phyloP scores from a whole-genome alignment of 2,888 invertebrate genomes.

The Crossocerus cetratus region DNA sequence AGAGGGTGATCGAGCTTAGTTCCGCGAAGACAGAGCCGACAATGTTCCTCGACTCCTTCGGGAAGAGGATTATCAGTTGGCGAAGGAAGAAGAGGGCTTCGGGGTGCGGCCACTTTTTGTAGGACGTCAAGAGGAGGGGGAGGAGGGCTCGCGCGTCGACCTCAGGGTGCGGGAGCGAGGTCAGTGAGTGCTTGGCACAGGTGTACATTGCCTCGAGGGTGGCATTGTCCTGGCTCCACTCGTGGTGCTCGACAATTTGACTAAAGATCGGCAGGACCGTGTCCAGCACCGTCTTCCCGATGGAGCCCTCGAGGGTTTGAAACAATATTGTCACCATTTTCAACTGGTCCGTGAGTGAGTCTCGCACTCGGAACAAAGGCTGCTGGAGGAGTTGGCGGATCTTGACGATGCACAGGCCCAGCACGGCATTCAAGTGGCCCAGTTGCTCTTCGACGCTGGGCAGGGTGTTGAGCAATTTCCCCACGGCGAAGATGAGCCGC shows the following conservation, averaged over 20 bases:
- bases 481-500: slow-evolving; percentile 87
- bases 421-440: slow-evolving; percentile 83
- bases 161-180: slow-evolving; percentile 70
- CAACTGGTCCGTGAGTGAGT: slow-evolving; percentile 80
- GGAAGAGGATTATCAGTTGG: slow-evolving; percentile 77
- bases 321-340: slow-evolving; percentile 85
- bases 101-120: slow-evolving; percentile 77
- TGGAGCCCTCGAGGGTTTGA: slow-evolving; percentile 80
- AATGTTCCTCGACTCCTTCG: slow-evolving; percentile 72
- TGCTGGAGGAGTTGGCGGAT: slow-evolving; percentile 78
- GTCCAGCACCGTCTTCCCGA: slow-evolving; percentile 73
- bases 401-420: slow-evolving; percentile 83
- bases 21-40: slow-evolving; percentile 67
- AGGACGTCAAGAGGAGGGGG: slow-evolving; percentile 64
- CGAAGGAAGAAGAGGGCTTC: slow-evolving; percentile 70
- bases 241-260: slow-evolving; percentile 78
- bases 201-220: slow-evolving; percentile 81
- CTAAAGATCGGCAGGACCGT: slow-evolving; percentile 80
- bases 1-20: slow-evolving; percentile 67
- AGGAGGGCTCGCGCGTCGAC: slow-evolving; percentile 65
- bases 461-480: slow-evolving; percentile 84
- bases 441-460: slow-evolving; percentile 81
- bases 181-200: slow-evolving; percentile 67
- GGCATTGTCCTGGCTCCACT: slow-evolving; percentile 82
- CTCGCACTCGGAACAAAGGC: slow-evolving; percentile 54